Evolutionary conservation across 2,888 invertebrate species (phyloP), one percentile per base, ranked within the genome.

Genomic region (Podabrus alpinus): DNA sequence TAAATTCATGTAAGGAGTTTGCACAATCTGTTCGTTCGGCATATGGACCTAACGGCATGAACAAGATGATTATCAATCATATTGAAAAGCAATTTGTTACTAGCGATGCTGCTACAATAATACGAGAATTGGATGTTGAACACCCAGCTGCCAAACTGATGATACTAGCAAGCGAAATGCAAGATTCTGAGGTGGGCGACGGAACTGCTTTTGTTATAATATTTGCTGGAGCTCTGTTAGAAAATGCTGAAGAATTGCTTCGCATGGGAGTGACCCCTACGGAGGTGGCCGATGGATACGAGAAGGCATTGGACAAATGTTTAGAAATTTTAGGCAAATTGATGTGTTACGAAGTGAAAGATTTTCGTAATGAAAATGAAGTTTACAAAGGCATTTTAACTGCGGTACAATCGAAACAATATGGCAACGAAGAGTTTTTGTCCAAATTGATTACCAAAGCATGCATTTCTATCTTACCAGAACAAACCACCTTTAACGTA

Each of bases 31-130:
- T 99, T 19, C 92, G 95, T 79, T 96, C 98, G 17, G 96, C 98
- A 1, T 99, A 97, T 87, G 99, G 99, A 0, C 99, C 99, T 9
- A 97, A 97, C 89, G 99, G 99, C 81, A 95, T 95, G 96, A 99
- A 99, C 88, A 99, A 99, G 90, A 98, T 99, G 96, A 94, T 99
- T 17, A 99, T 99, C 75, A 99, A 99, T 88, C 98, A 99, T 86
- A 91, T 99, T 80, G 98, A 98, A 85, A 99, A 99, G 86, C 93
- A 99, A 82, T 99, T 99, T 89, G 96, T 99, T 3, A 99, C 99
- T 1, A 99, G 97, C 86, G 99, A 99, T 90, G 99, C 99, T 17
- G 99, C 97, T 0, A 99, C 99, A 0, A 99, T 99, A 78, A 95
- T 99, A 82, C 92, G 95, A 79, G 97, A 98, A 86, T 88, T 98